A percentile compares a stretch with the other conserved stretches of the same genome.
Evolutionary conservation across 2,888 invertebrate species (phyloP).

Genomic region (Thymelicus acteon): DNA sequence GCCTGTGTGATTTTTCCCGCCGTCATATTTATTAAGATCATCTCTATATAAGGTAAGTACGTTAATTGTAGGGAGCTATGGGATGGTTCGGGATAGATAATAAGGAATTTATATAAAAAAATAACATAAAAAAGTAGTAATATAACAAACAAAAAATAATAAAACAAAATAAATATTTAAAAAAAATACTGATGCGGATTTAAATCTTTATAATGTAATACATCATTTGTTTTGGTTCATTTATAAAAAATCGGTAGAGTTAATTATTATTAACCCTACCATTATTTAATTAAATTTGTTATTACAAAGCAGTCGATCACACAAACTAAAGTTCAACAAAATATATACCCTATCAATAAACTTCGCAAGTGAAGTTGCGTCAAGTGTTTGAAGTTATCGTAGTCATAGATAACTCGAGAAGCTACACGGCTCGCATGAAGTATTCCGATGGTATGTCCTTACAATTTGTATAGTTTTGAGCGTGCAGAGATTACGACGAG

Average conservation of each 20-base stretch:
- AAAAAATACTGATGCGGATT: too few relatives aligned
- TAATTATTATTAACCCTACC: too few relatives aligned
- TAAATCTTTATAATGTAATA: too few relatives aligned
- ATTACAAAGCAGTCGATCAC: neutral
- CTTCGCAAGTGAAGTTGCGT: conserved; percentile 9
- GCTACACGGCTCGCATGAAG: conserved; percentile 13
- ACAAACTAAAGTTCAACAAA: too few relatives aligned
- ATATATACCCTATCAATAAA: neutral
- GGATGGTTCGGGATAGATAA: conserved; percentile 57
- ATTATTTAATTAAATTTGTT: too few relatives aligned
- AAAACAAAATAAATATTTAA: conserved; percentile 1
- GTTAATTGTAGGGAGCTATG: conserved; percentile 55
- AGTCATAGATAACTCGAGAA: conserved; percentile 24
- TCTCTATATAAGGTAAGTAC: conserved; percentile 74
- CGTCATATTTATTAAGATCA: conserved; percentile 71
- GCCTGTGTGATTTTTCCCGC: conserved; percentile 81
- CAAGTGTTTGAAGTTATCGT: conserved; percentile 17
- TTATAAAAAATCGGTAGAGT: neutral
- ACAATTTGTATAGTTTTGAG: conserved; percentile 42
- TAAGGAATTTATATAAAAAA: conserved; percentile 16
- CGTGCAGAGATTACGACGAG: conserved; percentile 58
- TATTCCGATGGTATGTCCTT: conserved; percentile 39
- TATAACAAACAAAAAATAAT: too few relatives aligned
- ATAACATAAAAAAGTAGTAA: neutral
- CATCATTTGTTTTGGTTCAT: too few relatives aligned